These are phyloP conservation scores for Epinephelus coioides DNA, from an alignment of 2,797 vertebrate species.

Conservation along the genomic window DNA sequence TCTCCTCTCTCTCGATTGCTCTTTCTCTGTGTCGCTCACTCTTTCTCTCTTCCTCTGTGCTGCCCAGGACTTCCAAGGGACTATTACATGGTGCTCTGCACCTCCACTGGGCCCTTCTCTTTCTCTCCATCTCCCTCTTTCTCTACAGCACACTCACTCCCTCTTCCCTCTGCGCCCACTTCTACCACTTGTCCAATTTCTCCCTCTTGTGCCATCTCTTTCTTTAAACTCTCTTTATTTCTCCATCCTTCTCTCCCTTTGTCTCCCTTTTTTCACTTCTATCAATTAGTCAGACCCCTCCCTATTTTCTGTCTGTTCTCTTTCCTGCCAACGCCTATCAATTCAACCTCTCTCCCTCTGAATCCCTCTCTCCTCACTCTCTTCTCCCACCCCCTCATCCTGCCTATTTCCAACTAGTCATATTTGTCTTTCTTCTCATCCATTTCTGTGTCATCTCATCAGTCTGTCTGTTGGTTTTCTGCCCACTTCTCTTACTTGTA, in stretches of 20 bases:
- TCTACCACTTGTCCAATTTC: slow-evolving; percentile 49
- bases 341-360: slow-evolving; percentile 14
- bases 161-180: slow-evolving; percentile 21
- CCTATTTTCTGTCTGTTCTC: slow-evolving; percentile 28
- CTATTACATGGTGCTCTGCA: slow-evolving; percentile 72
- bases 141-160: slow-evolving; percentile 9
- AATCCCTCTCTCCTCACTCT: background rate
- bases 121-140: slow-evolving; percentile 29
- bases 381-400: background rate
- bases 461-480: slow-evolving; percentile 13
- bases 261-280: slow-evolving; percentile 27
- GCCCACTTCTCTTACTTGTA: slow-evolving; percentile 39
- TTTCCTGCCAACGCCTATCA: slow-evolving; percentile 32
- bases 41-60: slow-evolving; percentile 50
- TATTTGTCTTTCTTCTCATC: background rate
- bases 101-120: slow-evolving; percentile 57
- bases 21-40: slow-evolving; percentile 42
- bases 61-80: slow-evolving; percentile 66
- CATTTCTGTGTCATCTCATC: slow-evolving; percentile 12
- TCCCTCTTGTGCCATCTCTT: slow-evolving; percentile 9
- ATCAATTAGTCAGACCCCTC: slow-evolving; percentile 47
- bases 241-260: slow-evolving; percentile 17
- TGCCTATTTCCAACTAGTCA: slow-evolving; percentile 4
- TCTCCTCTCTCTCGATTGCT: slow-evolving; percentile 49
- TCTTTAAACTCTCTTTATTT: slow-evolving; percentile 19